A percentile compares a stretch with the other conserved stretches of the same genome.
These are phyloP conservation scores for Piaya cayana DNA, from an alignment of 2,113 vertebrate species.

Conservation along the genomic window DNA sequence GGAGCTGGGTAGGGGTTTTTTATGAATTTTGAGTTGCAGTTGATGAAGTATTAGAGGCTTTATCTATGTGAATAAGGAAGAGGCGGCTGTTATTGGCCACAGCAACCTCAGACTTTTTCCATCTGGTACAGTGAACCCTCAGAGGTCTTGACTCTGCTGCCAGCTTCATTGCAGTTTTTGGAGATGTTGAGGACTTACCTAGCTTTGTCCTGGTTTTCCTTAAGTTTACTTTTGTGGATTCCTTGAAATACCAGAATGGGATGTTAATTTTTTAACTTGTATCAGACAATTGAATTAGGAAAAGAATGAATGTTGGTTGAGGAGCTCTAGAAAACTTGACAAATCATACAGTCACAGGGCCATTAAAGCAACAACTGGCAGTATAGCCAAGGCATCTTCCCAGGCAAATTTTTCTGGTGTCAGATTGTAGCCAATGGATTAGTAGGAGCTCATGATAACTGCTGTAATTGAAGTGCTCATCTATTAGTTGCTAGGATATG, in stretches of 20 bases:
- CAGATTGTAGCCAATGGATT: neutral
- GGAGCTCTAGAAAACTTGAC: neutral
- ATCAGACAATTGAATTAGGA: neutral
- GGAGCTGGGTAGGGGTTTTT: neutral
- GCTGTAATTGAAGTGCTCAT: neutral
- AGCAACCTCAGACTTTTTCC: neutral
- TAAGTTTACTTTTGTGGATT: neutral
- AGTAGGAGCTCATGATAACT: neutral
- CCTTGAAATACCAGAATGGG: neutral
- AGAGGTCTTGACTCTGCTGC: neutral
- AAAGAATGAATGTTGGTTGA: neutral
- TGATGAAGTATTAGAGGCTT: neutral
- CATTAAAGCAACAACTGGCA: neutral
- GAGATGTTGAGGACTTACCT: neutral
- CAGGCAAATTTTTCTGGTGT: neutral
- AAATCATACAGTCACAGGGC: fast-evolving
- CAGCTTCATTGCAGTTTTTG: neutral
- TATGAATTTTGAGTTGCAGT: neutral
- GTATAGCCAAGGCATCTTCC: neutral
- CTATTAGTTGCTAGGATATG: neutral
- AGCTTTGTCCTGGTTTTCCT: neutral
- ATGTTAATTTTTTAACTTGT: neutral
- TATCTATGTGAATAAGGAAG: neutral
- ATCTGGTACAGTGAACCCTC: neutral
- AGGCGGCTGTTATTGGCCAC: neutral